These are phyloP conservation scores for Nomada ferruginata DNA, from an alignment of 2,888 invertebrate genomes.

Conservation along the genomic window DNA sequence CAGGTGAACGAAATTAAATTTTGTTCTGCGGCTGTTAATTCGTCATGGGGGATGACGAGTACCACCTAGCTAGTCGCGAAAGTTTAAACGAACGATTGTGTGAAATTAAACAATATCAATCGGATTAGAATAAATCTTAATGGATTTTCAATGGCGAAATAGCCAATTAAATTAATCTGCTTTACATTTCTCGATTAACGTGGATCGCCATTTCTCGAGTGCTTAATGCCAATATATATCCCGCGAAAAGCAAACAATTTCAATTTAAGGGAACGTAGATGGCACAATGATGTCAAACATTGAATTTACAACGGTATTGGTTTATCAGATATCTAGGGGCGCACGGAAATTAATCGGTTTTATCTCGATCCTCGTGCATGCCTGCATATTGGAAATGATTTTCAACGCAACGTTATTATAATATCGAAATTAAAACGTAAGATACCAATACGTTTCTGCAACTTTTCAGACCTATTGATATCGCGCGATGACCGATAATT, in stretches of 20 bases:
- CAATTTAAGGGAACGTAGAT: slow-evolving; percentile 28
- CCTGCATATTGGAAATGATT: slow-evolving; percentile 32
- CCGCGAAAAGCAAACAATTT: slow-evolving; percentile 26
- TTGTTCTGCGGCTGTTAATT: slow-evolving; percentile 22
- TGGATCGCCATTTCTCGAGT: slow-evolving; percentile 49
- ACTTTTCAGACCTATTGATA: not conserved
- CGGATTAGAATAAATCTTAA: slow-evolving; percentile 51
- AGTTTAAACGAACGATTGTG: slow-evolving; percentile 44
- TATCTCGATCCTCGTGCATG: slow-evolving; percentile 21
- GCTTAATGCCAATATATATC: slow-evolving; percentile 31
- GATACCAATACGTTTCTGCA: not conserved
- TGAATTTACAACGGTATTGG: slow-evolving; percentile 44
- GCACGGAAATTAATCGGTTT: slow-evolving; percentile 44
- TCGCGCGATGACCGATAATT: too few species aligned
- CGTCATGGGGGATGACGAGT: slow-evolving; percentile 1
- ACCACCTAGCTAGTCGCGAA: slow-evolving; percentile 5
- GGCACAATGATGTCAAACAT: slow-evolving; percentile 24
- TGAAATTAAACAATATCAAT: slow-evolving; percentile 54
- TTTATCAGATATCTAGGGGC: slow-evolving; percentile 45
- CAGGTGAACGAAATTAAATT: slow-evolving; percentile 17
- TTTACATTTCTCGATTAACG: slow-evolving; percentile 50
- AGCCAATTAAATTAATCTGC: slow-evolving; percentile 56
- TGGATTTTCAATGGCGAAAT: slow-evolving; percentile 45
- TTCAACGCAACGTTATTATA: slow-evolving; percentile 7
- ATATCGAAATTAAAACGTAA: not conserved